phyloP scores from a whole-genome alignment of 2,888 invertebrate genomes.

The Rotaria magnacalcarata region DNA sequence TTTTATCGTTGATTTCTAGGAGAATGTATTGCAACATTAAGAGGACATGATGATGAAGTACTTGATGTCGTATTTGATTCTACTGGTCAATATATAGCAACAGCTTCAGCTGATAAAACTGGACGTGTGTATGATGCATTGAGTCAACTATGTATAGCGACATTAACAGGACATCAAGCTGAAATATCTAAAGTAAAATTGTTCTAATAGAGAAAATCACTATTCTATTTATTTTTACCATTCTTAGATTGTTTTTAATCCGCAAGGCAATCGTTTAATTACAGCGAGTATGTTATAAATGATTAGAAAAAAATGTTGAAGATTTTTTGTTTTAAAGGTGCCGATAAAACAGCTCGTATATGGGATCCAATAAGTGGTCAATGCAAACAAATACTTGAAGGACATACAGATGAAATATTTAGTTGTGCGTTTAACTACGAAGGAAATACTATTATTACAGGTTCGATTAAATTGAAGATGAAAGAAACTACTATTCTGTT shows the following conservation, averaged over 20 bases:
- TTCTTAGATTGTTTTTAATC: slow-evolving; percentile 73
- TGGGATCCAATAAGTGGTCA: slow-evolving; percentile 71
- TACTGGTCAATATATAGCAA: slow-evolving; percentile 70
- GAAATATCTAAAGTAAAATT: slow-evolving; percentile 58
- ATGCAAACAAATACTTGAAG: slow-evolving; percentile 71
- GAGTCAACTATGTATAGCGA: slow-evolving; percentile 58
- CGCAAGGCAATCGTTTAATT: slow-evolving; percentile 70
- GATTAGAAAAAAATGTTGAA: background rate
- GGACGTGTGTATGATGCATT: slow-evolving; percentile 68
- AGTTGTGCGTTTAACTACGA: slow-evolving; percentile 76
- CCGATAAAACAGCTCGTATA: slow-evolving; percentile 71
- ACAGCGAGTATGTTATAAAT: slow-evolving; percentile 65
- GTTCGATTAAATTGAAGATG: slow-evolving; percentile 48
- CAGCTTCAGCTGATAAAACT: slow-evolving; percentile 72
- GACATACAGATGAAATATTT: slow-evolving; percentile 75
- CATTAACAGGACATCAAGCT: slow-evolving; percentile 59
- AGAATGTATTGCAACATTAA: slow-evolving; percentile 53
- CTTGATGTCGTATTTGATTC: slow-evolving; percentile 73
- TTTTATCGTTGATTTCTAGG: background rate
- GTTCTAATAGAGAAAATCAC: background rate
- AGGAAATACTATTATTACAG: slow-evolving; percentile 72
- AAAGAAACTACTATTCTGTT: background rate
- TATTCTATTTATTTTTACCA: background rate
- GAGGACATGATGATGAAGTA: slow-evolving; percentile 63
- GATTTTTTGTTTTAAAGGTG: slow-evolving; percentile 49